Evolutionary conservation across 2,113 vertebrate genomes (phyloP).

Genomic region (Chloebia gouldiae): DNA sequence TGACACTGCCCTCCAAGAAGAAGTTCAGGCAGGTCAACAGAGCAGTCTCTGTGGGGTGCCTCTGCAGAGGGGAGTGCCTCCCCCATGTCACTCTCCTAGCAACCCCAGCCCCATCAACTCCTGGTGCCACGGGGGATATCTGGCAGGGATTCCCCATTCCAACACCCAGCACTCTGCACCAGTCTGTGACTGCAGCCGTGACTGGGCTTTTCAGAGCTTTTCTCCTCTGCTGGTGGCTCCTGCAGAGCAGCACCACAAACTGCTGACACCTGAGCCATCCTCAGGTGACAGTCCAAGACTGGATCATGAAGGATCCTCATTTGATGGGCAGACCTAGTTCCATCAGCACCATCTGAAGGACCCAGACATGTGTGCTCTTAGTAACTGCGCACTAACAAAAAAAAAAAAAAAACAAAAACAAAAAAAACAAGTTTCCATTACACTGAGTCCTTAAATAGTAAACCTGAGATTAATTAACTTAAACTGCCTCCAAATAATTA

Average conservation of each 20-base stretch:
- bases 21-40: background rate
- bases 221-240: accelerated
- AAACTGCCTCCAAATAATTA: accelerated
- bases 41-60: background rate
- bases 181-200: accelerated
- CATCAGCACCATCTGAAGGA: accelerated
- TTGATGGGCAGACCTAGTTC: background rate
- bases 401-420: accelerated
- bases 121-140: background rate
- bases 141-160: accelerated
- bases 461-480: background rate
- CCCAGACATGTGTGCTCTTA: background rate
- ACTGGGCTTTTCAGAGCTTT: background rate
- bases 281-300: background rate
- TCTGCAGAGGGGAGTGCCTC: background rate
- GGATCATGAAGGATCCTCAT: background rate
- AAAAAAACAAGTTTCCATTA: background rate
- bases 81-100: accelerated
- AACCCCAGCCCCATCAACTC: accelerated
- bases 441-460: accelerated
- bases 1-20: accelerated
- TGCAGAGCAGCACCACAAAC: background rate
- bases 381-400: background rate
- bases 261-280: accelerated
- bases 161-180: too few relatives aligned